Evolutionary conservation across 2,797 vertebrate species (phyloP), one percentile per base, ranked within the genome.

Genomic region (Molossus molossus): DNA sequence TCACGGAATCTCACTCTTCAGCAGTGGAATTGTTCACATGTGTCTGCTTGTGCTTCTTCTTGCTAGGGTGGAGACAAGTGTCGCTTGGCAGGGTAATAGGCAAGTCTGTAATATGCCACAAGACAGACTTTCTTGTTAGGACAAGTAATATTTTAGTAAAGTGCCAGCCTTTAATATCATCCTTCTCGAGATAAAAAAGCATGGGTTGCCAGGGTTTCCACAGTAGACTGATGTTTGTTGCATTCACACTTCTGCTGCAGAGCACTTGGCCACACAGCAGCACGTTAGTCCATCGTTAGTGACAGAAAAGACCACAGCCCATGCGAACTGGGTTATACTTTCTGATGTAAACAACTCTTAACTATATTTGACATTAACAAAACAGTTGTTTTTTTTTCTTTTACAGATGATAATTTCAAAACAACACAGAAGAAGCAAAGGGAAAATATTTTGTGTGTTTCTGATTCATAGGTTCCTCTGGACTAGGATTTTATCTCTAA

Each of bases 321-420:
- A 0, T 48, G 58, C 55, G 65, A 72, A 81, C 67, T 62, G 82
- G 15, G n/a, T 81, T n/a, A 8, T 57, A 58, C 33, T 70, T 82
- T 48, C 40, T 75, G 57, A 76, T 76, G 6, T n/a, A 91, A 84
- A 80, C 90, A 96, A 37, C 60, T 75, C 23, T 48, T 62, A 65
- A 60, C 8, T 64, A 65, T 81, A 57, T 65, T 33, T 94, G 53
- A 77, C n/a, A 55, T 90, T 45, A 9, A 65, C 37, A 75, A 20
- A 79, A 9, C 33, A 37, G n/a, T 45, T 45, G 40, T 45, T 45
- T n/a, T 5, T 65, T 70, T 86, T 79, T 62, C 4, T 85, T 58
- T 79, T 55, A 72, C 18, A 70, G 21, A 73, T 65, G 48, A 72
- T 17, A 60, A 9, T 84, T 94, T 89, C 86, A 85, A 72, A 88